These are phyloP conservation scores for Rhagologus leucostigma DNA, from an alignment of 2,113 vertebrate species.

Conservation along the genomic window DNA sequence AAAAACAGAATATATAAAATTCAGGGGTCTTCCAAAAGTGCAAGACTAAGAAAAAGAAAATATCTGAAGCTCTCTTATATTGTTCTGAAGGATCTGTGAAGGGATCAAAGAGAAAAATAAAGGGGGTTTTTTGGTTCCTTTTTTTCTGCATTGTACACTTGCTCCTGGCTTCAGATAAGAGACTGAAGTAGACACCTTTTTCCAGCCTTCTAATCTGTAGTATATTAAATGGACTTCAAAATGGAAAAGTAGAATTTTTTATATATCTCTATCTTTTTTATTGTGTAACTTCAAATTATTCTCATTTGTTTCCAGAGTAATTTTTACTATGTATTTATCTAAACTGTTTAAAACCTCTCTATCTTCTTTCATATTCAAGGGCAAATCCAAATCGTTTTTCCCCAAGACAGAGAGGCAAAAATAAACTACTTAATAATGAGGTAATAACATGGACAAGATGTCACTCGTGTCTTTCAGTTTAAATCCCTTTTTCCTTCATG, in stretches of 20 bases:
- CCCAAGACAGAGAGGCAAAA: background rate
- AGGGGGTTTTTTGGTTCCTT: background rate
- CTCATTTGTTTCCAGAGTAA: background rate
- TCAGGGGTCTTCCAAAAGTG: constrained; percentile 4
- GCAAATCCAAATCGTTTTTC: background rate
- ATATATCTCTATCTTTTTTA: background rate
- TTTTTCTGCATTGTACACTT: constrained; percentile 3
- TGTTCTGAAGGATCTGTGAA: background rate
- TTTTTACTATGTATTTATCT: background rate
- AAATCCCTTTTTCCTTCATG: constrained; percentile 13
- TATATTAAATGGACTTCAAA: background rate
- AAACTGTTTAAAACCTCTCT: background rate
- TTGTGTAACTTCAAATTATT: background rate
- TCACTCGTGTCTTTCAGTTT: background rate
- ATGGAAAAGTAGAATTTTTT: background rate
- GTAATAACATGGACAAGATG: constrained; percentile 13
- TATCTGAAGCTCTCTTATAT: background rate
- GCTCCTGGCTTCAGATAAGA: constrained; percentile 20
- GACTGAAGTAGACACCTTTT: background rate
- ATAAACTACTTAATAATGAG: background rate
- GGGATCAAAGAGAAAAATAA: constrained; percentile 26
- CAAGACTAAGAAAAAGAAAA: background rate
- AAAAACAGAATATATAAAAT: background rate
- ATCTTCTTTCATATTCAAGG: background rate
- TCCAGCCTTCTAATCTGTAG: background rate